Base-by-base conservation (phyloP, 35 echinoderm and acorn worm species). In the Ophioderma brevispina region DNA sequence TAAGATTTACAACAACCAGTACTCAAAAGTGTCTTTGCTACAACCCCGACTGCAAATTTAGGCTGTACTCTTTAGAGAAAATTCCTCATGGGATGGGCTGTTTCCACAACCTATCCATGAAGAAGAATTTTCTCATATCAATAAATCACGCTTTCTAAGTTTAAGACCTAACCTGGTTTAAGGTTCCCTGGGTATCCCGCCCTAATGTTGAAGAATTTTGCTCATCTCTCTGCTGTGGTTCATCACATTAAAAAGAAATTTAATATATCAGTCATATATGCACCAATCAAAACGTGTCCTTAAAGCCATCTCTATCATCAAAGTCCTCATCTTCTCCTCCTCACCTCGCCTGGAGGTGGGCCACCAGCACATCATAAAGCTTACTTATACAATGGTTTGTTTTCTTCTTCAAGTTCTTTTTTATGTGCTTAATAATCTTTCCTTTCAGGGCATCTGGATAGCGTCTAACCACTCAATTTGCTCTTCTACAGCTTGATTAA, bases 381-480 rank as follows among this genome's bases (percentile, higher is more conserved):
- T 98, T 98, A 88, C 87, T 88, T 70, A 98, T n/a, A n/a, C 86
- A 81, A 98, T 98, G 33, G 96, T 92, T 82, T 88, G 77, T 11
- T 92, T 93, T 39, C 94, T 84, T 88, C 96, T 95, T 98, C 96
- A 64, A 98, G 85, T 92, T 92, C 92, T 82, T 98, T 98, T 90
- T 98, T 98, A 90, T 98, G 96, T 76, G 91, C 87, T 85, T 94
- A 75, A 85, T 81, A 98, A 4, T 98, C 96, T 88, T 94, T 93
- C 41, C 88, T 98, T 42, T 98, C 96, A 52, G 96, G 8, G 46
- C 96, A 87, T 98, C 96, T 85, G 92, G 76, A 94, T 98, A 3
- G 86, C 96, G 31, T 98, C 96, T 31, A 98, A 78, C 96, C 96
- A 98, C 76, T 98, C 96, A 36, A 98, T 95, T 37, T 98, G 92